Conservation (phyloP, 2,888 invertebrate genomes). For the Drosophila anomalipes region DNA sequence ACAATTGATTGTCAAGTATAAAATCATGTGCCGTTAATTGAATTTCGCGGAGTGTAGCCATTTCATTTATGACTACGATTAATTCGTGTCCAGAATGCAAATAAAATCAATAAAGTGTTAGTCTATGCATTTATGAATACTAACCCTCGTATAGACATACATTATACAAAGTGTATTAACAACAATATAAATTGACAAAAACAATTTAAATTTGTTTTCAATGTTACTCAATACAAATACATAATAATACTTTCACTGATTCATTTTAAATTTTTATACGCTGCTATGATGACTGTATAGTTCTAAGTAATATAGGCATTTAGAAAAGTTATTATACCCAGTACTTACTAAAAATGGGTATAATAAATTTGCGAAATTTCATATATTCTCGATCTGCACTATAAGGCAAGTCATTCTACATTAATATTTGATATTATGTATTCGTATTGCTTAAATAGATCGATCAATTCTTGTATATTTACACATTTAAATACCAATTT, state of each 20-base stretch:
- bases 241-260: conserved; percentile 1
- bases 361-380: not conserved
- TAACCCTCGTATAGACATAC: conserved; percentile 3
- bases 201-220: not conserved
- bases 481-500: not conserved
- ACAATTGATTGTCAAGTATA: not conserved
- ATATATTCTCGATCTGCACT: not conserved
- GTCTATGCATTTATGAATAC: conserved; percentile 13
- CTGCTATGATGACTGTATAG: not conserved
- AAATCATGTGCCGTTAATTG: not conserved
- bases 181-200: not conserved
- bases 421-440: not conserved
- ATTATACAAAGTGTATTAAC: conserved; percentile 1
- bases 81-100: conserved; percentile 44
- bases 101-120: conserved; percentile 30
- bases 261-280: not conserved
- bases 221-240: not conserved
- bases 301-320: not conserved
- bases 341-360: not conserved
- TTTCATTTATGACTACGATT: conserved; percentile 27
- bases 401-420: not conserved
- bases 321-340: not conserved
- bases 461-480: not conserved
- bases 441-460: not conserved
- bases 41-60: not conserved